Base-by-base conservation (phyloP, 2,888 invertebrate genomes). In the Liodrosophila aerea region DNA sequence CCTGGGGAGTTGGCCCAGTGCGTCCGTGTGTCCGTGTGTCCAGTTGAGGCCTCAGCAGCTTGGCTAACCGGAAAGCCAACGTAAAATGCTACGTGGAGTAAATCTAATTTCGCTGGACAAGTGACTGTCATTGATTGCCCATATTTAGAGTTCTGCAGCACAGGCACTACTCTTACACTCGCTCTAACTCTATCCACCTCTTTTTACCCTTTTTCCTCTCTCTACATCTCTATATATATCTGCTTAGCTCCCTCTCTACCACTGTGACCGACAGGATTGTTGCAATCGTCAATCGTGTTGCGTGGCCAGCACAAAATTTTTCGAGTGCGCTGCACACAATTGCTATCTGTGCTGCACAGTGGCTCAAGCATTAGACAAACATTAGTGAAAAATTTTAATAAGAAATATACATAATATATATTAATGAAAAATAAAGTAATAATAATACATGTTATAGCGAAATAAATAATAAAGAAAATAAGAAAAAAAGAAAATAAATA, bases 91-190 rank as follows among this genome's bases (percentile, higher is more conserved):
- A 52, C 58, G 67, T 71, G 66, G 69, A 76, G 85, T 85, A 82
- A 85, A 85, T 86, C 84, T 83, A 78, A 86, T 76, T 86, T 86
- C 54, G 75, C 69, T 62, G 76, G 83, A 82, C 80, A 86, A 83
- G 77, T 86, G 85, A 74, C 64, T 86, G 81, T 77, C 87, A 86
- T 73, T 85, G 85, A 85, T 85, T 85, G 85, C 69, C 80, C 61
- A 86, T 78, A 78, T 71, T 73, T 73, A 71, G 68, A 75, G 67
- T 54, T 43, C 58, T 61, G 71, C 71, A 63, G 59, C 57, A 45
- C 16, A 40, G 39, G 12, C 37, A 5, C 36, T 30, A n/a, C 52
- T 4, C 2, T 3, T 15, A 7, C 7, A 5, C 2, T 31, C 12
- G 22, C 2, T 39, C 9, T 11, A n/a, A 11, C 8, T 16, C 22